Conservation (phyloP, 2,797 vertebrate species). For the Poecilia picta region DNA sequence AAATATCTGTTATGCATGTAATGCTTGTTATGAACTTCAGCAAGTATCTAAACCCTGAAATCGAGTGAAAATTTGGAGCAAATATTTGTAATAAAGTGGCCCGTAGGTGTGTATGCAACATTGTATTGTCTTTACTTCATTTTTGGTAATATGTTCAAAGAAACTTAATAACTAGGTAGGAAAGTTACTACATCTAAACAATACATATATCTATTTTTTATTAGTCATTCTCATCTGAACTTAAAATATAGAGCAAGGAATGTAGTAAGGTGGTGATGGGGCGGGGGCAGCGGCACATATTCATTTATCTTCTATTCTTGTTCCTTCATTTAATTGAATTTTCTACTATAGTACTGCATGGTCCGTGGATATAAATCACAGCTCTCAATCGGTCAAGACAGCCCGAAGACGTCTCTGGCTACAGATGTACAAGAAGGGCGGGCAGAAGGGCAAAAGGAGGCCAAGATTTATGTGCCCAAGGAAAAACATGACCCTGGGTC, state of each 20-base stretch:
- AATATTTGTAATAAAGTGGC: not conserved
- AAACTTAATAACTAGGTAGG: slow-evolving; percentile 29
- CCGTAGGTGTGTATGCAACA: not conserved
- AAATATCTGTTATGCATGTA: not conserved
- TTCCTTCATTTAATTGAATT: slow-evolving; percentile 77
- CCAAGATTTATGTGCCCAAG: slow-evolving; percentile 72
- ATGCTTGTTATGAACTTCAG: not conserved
- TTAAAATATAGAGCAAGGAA: slow-evolving; percentile 36
- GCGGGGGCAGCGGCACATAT: slow-evolving; percentile 16
- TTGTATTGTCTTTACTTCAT: slow-evolving; percentile 14
- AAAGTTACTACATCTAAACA: slow-evolving; percentile 30
- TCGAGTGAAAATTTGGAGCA: not conserved
- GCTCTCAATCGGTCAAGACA: slow-evolving; percentile 72
- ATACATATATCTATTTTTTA: slow-evolving; percentile 12
- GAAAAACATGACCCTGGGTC: slow-evolving; percentile 73
- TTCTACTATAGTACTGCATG: slow-evolving; percentile 48
- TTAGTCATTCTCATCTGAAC: slow-evolving; percentile 37
- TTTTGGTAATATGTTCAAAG: slow-evolving; percentile 1
- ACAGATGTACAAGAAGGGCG: slow-evolving; percentile 62
- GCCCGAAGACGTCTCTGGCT: slow-evolving; percentile 59
- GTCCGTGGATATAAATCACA: slow-evolving; percentile 66
- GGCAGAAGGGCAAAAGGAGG: slow-evolving; percentile 57
- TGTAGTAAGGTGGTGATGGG: slow-evolving; percentile 29
- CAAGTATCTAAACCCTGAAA: not conserved
- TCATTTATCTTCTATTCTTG: slow-evolving; percentile 74